Conservation (phyloP, 1,140 invertebrate genomes). For the Dolichoris vasculosae region DNA sequence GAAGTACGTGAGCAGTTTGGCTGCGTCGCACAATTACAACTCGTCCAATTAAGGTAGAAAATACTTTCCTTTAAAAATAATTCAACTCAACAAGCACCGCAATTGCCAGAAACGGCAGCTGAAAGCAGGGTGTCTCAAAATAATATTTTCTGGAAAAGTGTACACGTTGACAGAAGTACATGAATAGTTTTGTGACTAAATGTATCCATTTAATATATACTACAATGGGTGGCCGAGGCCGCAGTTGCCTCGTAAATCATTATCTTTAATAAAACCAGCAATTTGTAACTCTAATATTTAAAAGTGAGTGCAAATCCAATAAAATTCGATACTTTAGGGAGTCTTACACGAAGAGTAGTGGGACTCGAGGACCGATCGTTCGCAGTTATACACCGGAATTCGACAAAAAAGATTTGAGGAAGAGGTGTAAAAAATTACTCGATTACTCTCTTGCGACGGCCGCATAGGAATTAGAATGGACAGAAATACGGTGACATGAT, state of each 20-base stretch:
- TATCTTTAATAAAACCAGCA: slow-evolving; percentile 38
- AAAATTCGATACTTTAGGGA: slow-evolving; percentile 40
- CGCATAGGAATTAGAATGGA: slow-evolving; percentile 41
- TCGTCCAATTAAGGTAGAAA: slow-evolving; percentile 41
- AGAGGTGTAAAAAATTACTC: slow-evolving; percentile 17
- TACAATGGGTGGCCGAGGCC: not conserved
- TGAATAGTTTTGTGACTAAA: too few relatives aligned
- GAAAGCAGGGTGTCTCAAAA: not conserved
- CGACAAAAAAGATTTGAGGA: not conserved
- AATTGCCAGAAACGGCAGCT: not conserved
- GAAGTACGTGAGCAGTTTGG: not conserved
- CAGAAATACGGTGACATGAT: slow-evolving; percentile 10
- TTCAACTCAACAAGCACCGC: not conserved
- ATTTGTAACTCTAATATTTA: slow-evolving; percentile 39
- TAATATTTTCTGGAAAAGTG: slow-evolving; percentile 30
- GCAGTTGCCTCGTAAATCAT: slow-evolving; percentile 11
- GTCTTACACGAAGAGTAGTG: slow-evolving; percentile 20
- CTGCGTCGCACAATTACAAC: slow-evolving; percentile 7
- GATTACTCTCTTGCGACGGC: slow-evolving; percentile 31
- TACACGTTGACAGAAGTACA: too few relatives aligned
- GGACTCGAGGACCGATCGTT: not conserved
- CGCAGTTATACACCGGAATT: not conserved
- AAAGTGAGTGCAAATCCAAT: slow-evolving; percentile 1
- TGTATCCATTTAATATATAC: not conserved
- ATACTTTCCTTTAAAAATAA: slow-evolving; percentile 41